These are phyloP conservation scores for Ommatoiulus sabulosus DNA, from an alignment of 2,888 invertebrate genomes.

Conservation along the genomic window DNA sequence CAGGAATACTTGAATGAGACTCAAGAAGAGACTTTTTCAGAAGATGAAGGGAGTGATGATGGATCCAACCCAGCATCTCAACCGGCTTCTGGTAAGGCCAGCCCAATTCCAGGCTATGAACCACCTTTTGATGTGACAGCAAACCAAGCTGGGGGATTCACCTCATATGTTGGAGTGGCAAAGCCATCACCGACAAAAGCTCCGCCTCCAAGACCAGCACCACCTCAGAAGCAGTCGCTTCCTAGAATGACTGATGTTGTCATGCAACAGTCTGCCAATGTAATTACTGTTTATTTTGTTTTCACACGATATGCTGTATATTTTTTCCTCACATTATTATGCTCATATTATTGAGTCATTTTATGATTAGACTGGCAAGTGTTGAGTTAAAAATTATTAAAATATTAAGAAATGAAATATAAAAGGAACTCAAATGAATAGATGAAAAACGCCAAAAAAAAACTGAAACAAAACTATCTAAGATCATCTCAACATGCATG, in stretches of 20 bases:
- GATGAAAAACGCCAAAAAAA: too few relatives aligned
- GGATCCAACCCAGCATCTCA: conserved; percentile 48
- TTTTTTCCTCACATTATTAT: too few relatives aligned
- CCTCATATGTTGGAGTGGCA: conserved; percentile 59
- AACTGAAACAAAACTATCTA: too few relatives aligned
- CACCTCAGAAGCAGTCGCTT: conserved; percentile 59
- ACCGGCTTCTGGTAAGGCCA: conserved; percentile 55
- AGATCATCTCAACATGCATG: too few relatives aligned
- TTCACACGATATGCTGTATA: too few relatives aligned
- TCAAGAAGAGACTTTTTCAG: background rate
- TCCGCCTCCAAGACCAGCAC: conserved; percentile 61
- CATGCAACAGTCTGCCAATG: conserved; percentile 32
- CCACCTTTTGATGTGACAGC: background rate
- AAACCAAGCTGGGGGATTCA: background rate
- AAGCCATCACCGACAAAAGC: conserved; percentile 60
- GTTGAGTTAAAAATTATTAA: too few relatives aligned
- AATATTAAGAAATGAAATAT: too few relatives aligned
- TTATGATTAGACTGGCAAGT: too few relatives aligned
- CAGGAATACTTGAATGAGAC: background rate
- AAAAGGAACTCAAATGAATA: too few relatives aligned
- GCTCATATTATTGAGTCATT: too few relatives aligned
- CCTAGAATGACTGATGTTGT: conserved; percentile 43
- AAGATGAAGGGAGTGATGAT: conserved; percentile 51
- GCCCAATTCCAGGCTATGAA: conserved; percentile 59
- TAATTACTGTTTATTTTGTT: background rate